phyloP scores from a whole-genome alignment of 2,113 vertebrate species.

The Noturus placidus region DNA sequence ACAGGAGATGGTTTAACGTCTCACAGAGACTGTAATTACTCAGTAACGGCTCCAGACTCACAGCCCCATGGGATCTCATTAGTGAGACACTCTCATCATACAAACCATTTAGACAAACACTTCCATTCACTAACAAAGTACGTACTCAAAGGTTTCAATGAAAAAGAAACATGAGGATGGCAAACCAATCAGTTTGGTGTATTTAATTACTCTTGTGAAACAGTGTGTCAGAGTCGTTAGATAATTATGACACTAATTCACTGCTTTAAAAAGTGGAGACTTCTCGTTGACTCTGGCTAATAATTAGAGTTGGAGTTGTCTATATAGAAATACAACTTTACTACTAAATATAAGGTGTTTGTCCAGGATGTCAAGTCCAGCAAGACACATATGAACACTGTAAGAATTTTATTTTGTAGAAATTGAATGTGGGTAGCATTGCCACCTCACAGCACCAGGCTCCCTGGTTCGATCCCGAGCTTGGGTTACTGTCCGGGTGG shows the following conservation, averaged over 20 bases:
- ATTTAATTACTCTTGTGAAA: constrained; percentile 83
- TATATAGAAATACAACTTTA: constrained; percentile 44
- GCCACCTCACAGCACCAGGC: neutral
- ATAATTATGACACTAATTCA: constrained; percentile 77
- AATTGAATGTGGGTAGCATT: neutral
- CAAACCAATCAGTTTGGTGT: constrained; percentile 80
- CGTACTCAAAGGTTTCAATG: constrained; percentile 79
- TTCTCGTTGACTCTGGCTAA: constrained; percentile 73
- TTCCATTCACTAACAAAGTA: constrained; percentile 83
- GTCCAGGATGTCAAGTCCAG: no score
- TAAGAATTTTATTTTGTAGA: neutral
- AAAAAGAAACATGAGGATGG: constrained; percentile 76
- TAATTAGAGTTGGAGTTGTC: constrained; percentile 66
- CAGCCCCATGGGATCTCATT: constrained; percentile 90
- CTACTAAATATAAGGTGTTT: neutral
- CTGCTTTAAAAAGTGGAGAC: constrained; percentile 68
- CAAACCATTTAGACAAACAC: constrained; percentile 80
- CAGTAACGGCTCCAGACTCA: constrained; percentile 79
- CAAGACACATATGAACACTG: constrained; percentile 1
- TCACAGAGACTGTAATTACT: constrained; percentile 80
- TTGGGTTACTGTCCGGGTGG: neutral
- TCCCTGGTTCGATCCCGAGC: neutral
- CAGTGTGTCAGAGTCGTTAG: constrained; percentile 72
- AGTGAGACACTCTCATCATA: constrained; percentile 80
- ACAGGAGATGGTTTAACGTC: constrained; percentile 82